Percentiles rank a stretch among this genome's conserved stretches.
Conservation (phyloP, 2,888 invertebrate genomes). For the Apocheima hispidaria region DNA sequence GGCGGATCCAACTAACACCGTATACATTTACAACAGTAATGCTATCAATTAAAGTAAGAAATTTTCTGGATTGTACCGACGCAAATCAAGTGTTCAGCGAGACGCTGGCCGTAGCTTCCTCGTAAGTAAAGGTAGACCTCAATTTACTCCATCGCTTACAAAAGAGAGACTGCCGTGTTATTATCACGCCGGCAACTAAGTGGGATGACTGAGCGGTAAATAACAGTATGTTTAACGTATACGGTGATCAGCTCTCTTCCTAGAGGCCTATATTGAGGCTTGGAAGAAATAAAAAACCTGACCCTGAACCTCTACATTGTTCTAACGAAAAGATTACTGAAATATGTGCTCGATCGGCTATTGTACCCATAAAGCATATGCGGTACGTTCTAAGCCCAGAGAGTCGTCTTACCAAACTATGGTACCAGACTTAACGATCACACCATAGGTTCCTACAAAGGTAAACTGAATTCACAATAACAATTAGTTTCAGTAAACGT, state of each 20-base stretch:
- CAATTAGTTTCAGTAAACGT: too few relatives aligned
- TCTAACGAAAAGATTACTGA: too few relatives aligned
- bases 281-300: not conserved
- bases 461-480: too few relatives aligned
- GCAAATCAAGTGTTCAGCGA: slow-evolving; percentile 14
- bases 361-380: too few relatives aligned
- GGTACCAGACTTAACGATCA: too few relatives aligned
- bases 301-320: not conserved
- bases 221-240: slow-evolving; percentile 36
- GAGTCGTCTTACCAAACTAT: too few relatives aligned
- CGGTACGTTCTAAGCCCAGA: too few relatives aligned
- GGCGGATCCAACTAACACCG: not conserved
- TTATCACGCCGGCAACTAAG: slow-evolving; percentile 55
- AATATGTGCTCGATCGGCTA: too few relatives aligned
- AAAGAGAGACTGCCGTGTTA: slow-evolving; percentile 36
- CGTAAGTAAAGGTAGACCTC: slow-evolving; percentile 7
- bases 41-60: not conserved
- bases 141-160: slow-evolving; percentile 17
- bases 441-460: too few relatives aligned
- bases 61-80: not conserved
- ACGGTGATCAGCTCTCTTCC: slow-evolving; percentile 8
- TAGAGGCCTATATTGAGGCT: slow-evolving; percentile 10
- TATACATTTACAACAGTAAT: not conserved
- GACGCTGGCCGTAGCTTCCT: slow-evolving; percentile 11
- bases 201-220: slow-evolving; percentile 48